Base-by-base conservation (phyloP, 2,888 invertebrate species). In the Catonia carolina region DNA sequence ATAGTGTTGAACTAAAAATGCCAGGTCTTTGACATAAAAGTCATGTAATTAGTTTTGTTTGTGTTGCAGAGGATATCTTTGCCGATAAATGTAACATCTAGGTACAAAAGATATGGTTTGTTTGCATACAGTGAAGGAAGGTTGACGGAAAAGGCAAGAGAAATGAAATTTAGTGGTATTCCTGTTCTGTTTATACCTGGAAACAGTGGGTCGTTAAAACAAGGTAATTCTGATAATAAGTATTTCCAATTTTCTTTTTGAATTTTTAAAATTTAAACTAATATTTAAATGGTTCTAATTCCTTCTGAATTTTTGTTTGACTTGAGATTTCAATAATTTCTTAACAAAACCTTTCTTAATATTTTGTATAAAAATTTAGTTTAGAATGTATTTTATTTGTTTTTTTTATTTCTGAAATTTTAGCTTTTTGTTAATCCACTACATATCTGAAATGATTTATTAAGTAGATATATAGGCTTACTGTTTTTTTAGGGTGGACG, bases 171-270 rank as follows among this genome's bases (percentile, higher is more conserved):
- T 73, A 80, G 80, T 68, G 97, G 97, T 1, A 86, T 95, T 47
- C 97, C 98, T 5, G 90, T 98, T 0, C 77, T 98, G 49, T 98
- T 93, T 75, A 79, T 98, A 57, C 97, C 96, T 14, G 98, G 98
- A 10, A 97, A 95, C 75, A 87, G 87, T 42, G 98, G 97, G 0
- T 96, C 95, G 39, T 84, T 88, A 68, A 90, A 88, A 74, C 95
- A 94, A 81, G 89, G 83, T 79, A 67, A 57, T n/a, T n/a, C n/a
- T n/a, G n/a, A n/a, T n/a, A n/a, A n/a, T 52, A 22, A 37, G n/a
- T n/a, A n/a, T n/a, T n/a, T n/a, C n/a, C n/a, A n/a, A n/a, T 2
- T 8, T 5, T 12, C 18, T 17, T 48, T 47, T 8, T 14, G 35
- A 17, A 2, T 27, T 50, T 41, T 2, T 31, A 1, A 47, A 22